Percentiles rank a stretch among this genome's conserved stretches.
Conservation (phyloP, 2,113 vertebrate genomes). For the Protobothrops flavoviridis region DNA sequence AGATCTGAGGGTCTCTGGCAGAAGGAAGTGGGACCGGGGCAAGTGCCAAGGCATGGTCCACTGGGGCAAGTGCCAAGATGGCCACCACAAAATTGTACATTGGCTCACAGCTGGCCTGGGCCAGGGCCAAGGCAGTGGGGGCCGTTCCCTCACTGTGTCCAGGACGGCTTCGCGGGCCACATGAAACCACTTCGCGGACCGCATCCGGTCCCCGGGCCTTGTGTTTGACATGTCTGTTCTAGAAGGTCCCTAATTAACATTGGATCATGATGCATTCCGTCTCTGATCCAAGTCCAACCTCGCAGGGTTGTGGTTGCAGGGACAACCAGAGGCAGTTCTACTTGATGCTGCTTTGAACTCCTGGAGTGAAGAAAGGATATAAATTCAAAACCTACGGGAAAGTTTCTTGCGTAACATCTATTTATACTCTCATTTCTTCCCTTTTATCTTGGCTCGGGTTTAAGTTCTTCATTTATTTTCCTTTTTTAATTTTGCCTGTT, state of each 20-base stretch:
- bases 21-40: too few species aligned
- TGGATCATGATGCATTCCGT: background rate
- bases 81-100: too few species aligned
- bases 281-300: background rate
- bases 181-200: too few species aligned
- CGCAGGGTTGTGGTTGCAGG: background rate
- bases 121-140: too few species aligned
- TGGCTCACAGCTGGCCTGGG: too few species aligned
- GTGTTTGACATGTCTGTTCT: too few species aligned
- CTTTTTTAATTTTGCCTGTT: background rate
- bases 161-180: too few species aligned
- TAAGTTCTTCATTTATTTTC: background rate
- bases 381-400: background rate
- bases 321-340: background rate
- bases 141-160: too few species aligned
- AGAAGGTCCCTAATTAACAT: background rate
- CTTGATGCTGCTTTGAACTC: background rate
- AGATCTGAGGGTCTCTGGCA: too few species aligned
- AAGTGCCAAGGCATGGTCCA: too few species aligned
- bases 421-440: background rate
- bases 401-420: background rate
- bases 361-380: background rate
- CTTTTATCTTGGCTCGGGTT: background rate
- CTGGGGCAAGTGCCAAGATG: too few species aligned
- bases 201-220: too few species aligned